These are phyloP conservation scores for Acrobasis suavella DNA, from an alignment of 2,888 invertebrate genomes.

Conservation along the genomic window DNA sequence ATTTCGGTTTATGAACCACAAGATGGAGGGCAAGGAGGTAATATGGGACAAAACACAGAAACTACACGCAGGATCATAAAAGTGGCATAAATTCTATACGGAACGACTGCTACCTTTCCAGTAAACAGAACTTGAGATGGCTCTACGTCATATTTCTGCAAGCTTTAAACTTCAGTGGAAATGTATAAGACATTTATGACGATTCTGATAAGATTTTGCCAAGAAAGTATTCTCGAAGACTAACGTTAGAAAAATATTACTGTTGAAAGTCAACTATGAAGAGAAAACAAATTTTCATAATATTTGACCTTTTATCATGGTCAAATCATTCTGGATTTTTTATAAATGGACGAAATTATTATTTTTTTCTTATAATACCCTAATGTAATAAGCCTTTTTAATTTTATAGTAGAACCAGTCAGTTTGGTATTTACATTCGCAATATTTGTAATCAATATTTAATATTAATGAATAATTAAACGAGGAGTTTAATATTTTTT, in stretches of 20 bases:
- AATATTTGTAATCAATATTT: no score
- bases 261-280: no score
- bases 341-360: no score
- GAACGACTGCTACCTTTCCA: slow-evolving; percentile 11
- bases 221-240: background rate
- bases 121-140: slow-evolving; percentile 1
- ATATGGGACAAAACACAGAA: slow-evolving; percentile 20
- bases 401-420: no score
- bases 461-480: no score
- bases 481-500: no score
- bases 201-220: background rate
- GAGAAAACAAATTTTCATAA: no score
- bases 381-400: no score
- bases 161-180: background rate
- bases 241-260: background rate
- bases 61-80: slow-evolving; percentile 23
- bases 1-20: slow-evolving; percentile 18
- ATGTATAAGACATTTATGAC: slow-evolving; percentile 10
- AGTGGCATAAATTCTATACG: slow-evolving; percentile 20
- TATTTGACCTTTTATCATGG: no score
- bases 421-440: no score
- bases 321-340: no score
- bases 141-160: slow-evolving; percentile 12
- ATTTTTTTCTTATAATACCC: no score
- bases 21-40: slow-evolving; percentile 12